Percentiles rank a stretch among this genome's conserved stretches.
These are phyloP conservation scores for Gryllus bimaculatus DNA, from an alignment of 1,140 invertebrate genomes.

Conservation along the genomic window DNA sequence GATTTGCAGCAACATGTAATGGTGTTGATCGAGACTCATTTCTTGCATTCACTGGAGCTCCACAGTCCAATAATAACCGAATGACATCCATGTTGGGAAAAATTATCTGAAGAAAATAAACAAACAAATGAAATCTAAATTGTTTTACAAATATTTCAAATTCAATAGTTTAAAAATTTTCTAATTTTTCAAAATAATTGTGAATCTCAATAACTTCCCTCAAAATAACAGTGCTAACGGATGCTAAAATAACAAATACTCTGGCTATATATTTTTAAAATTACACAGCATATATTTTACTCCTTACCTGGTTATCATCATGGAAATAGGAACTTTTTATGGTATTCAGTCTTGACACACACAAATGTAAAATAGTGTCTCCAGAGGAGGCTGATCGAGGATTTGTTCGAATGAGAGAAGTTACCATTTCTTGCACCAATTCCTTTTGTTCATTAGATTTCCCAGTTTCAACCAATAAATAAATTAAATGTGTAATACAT, in stretches of 20 bases:
- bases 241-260: too few species aligned
- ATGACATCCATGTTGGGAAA: slow-evolving; percentile 63
- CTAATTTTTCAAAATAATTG: neutral
- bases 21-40: slow-evolving; percentile 66
- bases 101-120: slow-evolving; percentile 41
- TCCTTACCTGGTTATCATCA: slow-evolving; percentile 52
- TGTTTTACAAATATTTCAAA: neutral
- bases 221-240: too few species aligned
- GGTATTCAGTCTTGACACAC: slow-evolving; percentile 66
- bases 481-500: slow-evolving; percentile 71
- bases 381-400: slow-evolving; percentile 58
- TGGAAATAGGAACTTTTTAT: slow-evolving; percentile 67
- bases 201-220: neutral
- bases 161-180: neutral
- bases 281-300: slow-evolving; percentile 6
- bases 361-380: slow-evolving; percentile 71
- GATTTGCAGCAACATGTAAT: slow-evolving; percentile 62
- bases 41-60: slow-evolving; percentile 62
- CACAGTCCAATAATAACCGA: slow-evolving; percentile 60
- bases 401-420: slow-evolving; percentile 48
- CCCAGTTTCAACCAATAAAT: slow-evolving; percentile 56
- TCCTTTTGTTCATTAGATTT: slow-evolving; percentile 40
- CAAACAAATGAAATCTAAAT: too few species aligned
- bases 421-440: slow-evolving; percentile 25
- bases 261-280: too few species aligned